A percentile compares a stretch with the other conserved stretches of the same genome.
phyloP scores from a whole-genome alignment of 2,797 vertebrate genomes.

The Cuniculus paca region DNA sequence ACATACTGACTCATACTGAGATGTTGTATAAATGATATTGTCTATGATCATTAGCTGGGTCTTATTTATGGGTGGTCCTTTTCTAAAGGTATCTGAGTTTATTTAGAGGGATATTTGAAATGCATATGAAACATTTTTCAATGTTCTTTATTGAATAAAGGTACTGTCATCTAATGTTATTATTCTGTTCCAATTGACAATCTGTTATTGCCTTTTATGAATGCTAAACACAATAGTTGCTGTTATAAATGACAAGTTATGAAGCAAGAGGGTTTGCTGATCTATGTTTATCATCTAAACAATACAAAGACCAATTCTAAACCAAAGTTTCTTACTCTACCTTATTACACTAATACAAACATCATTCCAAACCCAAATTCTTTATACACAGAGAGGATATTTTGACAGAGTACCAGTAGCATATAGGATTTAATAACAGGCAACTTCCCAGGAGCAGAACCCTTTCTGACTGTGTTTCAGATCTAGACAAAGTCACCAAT shows the following conservation, averaged over 20 bases:
- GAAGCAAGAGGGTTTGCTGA: neutral
- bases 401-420: neutral
- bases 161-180: neutral
- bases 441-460: slow-evolving; percentile 38
- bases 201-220: neutral
- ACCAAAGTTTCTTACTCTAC: neutral
- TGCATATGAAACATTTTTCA: slow-evolving; percentile 6
- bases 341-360: slow-evolving; percentile 39
- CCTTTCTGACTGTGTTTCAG: slow-evolving; percentile 65
- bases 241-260: neutral
- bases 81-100: neutral
- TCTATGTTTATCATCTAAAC: neutral
- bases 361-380: slow-evolving; percentile 29
- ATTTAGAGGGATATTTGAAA: neutral
- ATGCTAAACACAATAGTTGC: neutral
- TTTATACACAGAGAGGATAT: slow-evolving; percentile 56
- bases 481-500: slow-evolving; percentile 80
- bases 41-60: neutral
- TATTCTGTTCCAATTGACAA: neutral
- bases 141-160: slow-evolving; percentile 1
- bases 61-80: neutral
- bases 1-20: neutral
- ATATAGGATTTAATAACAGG: slow-evolving; percentile 69
- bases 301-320: neutral
- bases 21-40: neutral